Evolutionary conservation across 2,888 invertebrate species (phyloP), one percentile per base, ranked within the genome.

Genomic region (Luffia ferchaultella): DNA sequence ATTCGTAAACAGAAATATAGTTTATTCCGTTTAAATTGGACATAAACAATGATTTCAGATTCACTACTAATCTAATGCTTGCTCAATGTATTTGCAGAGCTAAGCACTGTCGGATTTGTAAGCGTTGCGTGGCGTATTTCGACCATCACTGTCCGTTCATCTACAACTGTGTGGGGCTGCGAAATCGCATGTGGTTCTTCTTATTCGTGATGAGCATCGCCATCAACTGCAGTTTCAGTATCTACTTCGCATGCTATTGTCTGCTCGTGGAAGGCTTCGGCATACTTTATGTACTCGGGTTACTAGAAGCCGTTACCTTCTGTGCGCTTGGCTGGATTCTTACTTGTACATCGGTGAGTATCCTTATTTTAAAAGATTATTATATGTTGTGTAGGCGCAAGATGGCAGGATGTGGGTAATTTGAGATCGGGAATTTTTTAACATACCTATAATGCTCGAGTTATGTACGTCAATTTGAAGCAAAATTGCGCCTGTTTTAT

Each of bases 131-230:
- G 1, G 89, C 90, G 1, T 94, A 95, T 69, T 96, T 96, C 65
- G 96, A 97, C 70, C 96, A 97, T 74, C 96, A 97, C 70, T 97
- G 97, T 68, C 96, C 96, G 0, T 97, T 96, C 68, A 95, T 97
- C 61, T 95, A 96, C 76, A 97, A 97, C 70, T 97, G 97, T 70
- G 95, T 97, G 16, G 97, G 97, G 1, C 85, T 96, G 42, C 88
- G 92, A 53, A 97, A 97, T 76, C 89, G 96, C 63, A 93, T 94
- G 86, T 96, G 96, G 95, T 96, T 96, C 82, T 93, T 95, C 69
- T 75, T 94, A 50, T 96, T 96, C 69, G 93, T 95, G 1, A 88
- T 93, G 85, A 92, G 93, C 62, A 90, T 95, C 20, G 93, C 95
- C 9, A 90, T 95, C 54, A 94, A 95, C 73, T 94, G 94, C 70